A percentile compares a stretch with the other conserved stretches of the same genome.
These are phyloP conservation scores for Naso thynnoides DNA, from an alignment of 2,797 vertebrate species.

Conservation along the genomic window DNA sequence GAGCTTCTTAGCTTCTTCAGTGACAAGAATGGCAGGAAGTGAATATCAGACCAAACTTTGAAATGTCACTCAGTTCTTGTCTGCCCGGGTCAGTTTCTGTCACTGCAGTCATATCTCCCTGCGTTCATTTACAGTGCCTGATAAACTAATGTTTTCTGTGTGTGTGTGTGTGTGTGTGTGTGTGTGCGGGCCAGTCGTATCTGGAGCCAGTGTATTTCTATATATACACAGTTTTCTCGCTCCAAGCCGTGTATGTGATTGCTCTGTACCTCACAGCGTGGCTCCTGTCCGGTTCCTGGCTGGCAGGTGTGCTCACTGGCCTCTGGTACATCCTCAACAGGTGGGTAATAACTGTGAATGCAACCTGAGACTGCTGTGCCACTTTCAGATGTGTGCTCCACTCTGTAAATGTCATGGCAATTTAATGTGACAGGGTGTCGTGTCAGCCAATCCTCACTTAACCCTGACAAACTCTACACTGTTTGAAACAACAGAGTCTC, in stretches of 20 bases:
- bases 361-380: not conserved
- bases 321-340: conserved; percentile 97
- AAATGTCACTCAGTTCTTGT: conserved; percentile 59
- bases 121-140: conserved; percentile 24
- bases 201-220: conserved; percentile 99
- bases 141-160: conserved; percentile 46
- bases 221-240: conserved; percentile 97
- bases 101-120: conserved; percentile 18
- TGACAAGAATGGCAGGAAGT: conserved; percentile 47
- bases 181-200: conserved; percentile 86
- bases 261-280: conserved; percentile 95
- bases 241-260: conserved; percentile 93
- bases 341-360: conserved; percentile 70
- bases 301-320: conserved; percentile 91
- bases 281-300: conserved; percentile 95
- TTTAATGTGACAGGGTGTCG: not conserved
- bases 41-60: conserved; percentile 53
- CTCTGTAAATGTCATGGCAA: not conserved
- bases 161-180: conserved; percentile 48
- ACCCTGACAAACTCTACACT: not conserved
- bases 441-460: not conserved
- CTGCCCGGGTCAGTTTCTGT: conserved; percentile 29
- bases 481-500: not conserved
- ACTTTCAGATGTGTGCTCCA: not conserved
- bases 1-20: conserved; percentile 37